Percentiles rank a stretch among this genome's conserved stretches.
These are phyloP conservation scores for Ophion obscuratus DNA, from an alignment of 2,888 invertebrate genomes.

Conservation along the genomic window DNA sequence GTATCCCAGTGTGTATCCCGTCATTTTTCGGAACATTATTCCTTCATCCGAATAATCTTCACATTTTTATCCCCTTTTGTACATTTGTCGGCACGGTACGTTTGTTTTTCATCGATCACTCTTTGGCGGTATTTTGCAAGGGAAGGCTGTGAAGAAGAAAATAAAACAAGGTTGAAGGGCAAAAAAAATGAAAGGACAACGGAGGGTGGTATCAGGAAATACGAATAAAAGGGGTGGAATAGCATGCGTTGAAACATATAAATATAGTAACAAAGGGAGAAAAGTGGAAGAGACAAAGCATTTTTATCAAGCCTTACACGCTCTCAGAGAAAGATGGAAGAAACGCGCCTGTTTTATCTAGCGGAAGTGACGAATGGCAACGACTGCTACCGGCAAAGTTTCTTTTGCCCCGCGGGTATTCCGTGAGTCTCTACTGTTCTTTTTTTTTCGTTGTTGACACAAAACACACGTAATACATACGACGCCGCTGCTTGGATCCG, in stretches of 20 bases:
- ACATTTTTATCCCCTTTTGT: not conserved
- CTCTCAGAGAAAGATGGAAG: constrained; percentile 61
- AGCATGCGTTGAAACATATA: constrained; percentile 11
- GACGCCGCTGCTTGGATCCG: constrained; percentile 9
- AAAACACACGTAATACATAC: constrained; percentile 45
- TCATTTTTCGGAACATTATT: not conserved
- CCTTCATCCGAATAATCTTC: not conserved
- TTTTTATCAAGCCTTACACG: constrained; percentile 68
- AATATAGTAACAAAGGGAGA: constrained; percentile 32
- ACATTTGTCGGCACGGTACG: not conserved
- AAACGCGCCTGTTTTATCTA: constrained; percentile 77
- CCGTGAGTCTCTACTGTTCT: not conserved
- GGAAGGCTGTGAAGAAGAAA: not conserved
- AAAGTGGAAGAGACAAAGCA: constrained; percentile 71
- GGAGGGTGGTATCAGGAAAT: constrained; percentile 55
- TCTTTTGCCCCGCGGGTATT: constrained; percentile 64
- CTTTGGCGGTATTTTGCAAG: not conserved
- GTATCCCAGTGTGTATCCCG: no score
- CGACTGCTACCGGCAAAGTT: constrained; percentile 67
- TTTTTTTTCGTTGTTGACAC: constrained; percentile 44
- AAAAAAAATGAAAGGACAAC: constrained; percentile 24
- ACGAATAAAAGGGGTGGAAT: constrained; percentile 61
- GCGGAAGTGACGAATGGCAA: constrained; percentile 80
- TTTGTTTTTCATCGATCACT: not conserved
- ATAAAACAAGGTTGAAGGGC: constrained; percentile 24